Evolutionary conservation across 1,140 invertebrate genomes (phyloP).

Genomic region (Pseudomyrmex pallidus): DNA sequence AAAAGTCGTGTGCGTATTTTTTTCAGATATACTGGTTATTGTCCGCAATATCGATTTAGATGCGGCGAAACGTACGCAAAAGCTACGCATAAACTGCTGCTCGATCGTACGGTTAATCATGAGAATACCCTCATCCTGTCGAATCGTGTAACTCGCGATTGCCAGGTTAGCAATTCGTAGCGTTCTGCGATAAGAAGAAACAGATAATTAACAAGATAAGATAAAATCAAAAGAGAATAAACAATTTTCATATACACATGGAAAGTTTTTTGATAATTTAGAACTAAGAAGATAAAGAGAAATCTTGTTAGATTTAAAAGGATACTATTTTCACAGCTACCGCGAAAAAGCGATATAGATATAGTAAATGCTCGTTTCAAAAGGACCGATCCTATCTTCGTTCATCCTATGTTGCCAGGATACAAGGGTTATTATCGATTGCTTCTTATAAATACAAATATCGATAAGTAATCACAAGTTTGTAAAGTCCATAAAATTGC

Average conservation of each 20-base stretch:
- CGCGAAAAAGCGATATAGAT: constrained; percentile 85
- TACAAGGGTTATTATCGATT: constrained; percentile 87
- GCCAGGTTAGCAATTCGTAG: constrained; percentile 83
- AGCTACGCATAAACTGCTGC: constrained; percentile 89
- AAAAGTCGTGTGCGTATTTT: not conserved
- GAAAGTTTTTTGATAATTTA: not conserved
- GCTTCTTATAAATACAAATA: not conserved
- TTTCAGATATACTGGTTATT: constrained; percentile 90
- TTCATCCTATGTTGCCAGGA: constrained; percentile 89
- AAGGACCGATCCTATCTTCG: constrained; percentile 88
- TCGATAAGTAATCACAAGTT: no score
- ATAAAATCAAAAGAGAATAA: constrained; percentile 10
- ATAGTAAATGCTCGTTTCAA: constrained; percentile 87
- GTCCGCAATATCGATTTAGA: constrained; percentile 89
- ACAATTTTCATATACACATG: not conserved
- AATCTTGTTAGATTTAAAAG: not conserved
- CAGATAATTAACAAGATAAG: constrained; percentile 37
- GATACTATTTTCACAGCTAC: constrained; percentile 29
- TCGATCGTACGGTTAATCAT: constrained; percentile 90
- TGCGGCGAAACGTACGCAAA: constrained; percentile 90
- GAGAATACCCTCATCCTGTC: constrained; percentile 89
- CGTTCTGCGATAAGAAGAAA: not conserved
- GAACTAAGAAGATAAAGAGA: not conserved
- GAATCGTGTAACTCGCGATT: constrained; percentile 86
- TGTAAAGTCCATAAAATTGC: not conserved